Evolutionary conservation across 2,113 vertebrate species (phyloP), one percentile per base, ranked within the genome.

Genomic region (Cichladusa arquata): DNA sequence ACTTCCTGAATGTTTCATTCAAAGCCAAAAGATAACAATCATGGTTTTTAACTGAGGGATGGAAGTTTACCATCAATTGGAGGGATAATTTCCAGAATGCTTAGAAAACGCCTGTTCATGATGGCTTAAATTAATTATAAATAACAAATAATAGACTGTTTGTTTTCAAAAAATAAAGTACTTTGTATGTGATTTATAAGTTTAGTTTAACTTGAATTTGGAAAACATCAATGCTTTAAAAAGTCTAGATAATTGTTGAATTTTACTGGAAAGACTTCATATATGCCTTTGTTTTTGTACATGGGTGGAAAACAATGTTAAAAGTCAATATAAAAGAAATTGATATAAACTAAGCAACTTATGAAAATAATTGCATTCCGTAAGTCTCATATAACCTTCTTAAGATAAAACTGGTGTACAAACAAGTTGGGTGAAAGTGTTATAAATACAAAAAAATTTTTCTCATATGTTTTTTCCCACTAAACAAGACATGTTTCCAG

Each of bases 1-100:
- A 90, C 85, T 94, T 95, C 92, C 92, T 90, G 92, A 95, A 94
- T 64, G 51, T 74, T 93, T 94, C 64, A 74, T 90, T 93, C 56
- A 86, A 90, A 90, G 78, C 54, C 38, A 80, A 73, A 91, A 70
- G 78, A 95, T 83, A 93, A 92, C 64, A 94, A 94, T 91, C 60
- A 7, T 5, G 42, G n/a, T 33, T 93, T 95, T 97, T 71, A 95
- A 95, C 25, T 11, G 56, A 74, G n/a, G 23, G 44, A 86, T 53
- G 57, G 60, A 64, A 8, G 12, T 61, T 94, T 90, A 42, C 38
- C 72, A 31, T 60, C 31, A 17, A 40, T 42, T 83, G 38, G 44
- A 86, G 64, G 38, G 48, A 56, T 78, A 56, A 88, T 70, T 93
- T 92, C 60, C 60, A 96, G 60, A 90, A 74, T 78, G 28, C 19